Evolutionary conservation across 2,113 vertebrate genomes (phyloP).

Genomic region (Aegithalos caudatus): DNA sequence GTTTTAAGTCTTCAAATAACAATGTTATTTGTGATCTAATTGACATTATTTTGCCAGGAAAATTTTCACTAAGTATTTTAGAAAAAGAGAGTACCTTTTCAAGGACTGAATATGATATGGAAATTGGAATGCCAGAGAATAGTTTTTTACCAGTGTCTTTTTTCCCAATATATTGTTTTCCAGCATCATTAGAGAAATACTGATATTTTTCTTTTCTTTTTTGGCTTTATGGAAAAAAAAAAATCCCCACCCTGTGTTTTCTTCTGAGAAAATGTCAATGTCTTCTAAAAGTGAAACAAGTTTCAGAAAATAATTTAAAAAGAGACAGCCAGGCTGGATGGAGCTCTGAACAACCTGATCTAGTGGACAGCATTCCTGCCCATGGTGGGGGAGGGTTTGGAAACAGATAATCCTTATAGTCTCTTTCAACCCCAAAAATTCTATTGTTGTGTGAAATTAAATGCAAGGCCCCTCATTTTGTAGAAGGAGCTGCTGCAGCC

Average conservation of each 20-base stretch:
- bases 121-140: neutral
- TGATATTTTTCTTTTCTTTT: neutral
- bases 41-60: neutral
- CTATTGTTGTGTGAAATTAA: neutral
- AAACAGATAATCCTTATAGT: neutral
- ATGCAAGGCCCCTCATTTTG: neutral
- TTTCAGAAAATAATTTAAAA: neutral
- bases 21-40: neutral
- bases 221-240: neutral
- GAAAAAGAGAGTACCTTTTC: neutral
- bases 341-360: neutral
- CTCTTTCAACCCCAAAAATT: neutral
- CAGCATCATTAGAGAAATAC: neutral
- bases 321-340: neutral
- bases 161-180: neutral
- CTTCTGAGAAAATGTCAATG: neutral
- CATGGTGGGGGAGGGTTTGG: rapidly evolving
- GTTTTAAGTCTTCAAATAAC: neutral
- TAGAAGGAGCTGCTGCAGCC: neutral
- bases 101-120: neutral
- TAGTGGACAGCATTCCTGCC: neutral
- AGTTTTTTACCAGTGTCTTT: neutral
- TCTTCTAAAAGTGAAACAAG: neutral
- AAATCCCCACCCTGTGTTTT: neutral
- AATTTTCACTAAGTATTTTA: neutral